A percentile compares a stretch with the other conserved stretches of the same genome.
Evolutionary conservation across 2,797 vertebrate species (phyloP).

Genomic region (Eutrigla gurnardus): DNA sequence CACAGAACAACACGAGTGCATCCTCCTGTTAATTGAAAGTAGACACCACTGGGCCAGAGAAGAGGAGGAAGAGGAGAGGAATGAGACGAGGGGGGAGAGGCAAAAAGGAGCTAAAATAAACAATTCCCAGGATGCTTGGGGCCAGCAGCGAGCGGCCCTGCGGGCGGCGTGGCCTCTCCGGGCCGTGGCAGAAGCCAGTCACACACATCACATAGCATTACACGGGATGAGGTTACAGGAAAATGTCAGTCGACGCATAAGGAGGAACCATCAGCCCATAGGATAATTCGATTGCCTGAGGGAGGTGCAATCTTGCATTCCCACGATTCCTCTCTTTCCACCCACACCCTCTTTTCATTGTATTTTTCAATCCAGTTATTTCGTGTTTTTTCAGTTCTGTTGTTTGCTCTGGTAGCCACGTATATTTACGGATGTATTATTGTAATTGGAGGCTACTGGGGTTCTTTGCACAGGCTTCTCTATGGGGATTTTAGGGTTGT

Average conservation of each 20-base stretch:
- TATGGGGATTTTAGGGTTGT: slow-evolving; percentile 55
- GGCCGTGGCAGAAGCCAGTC: slow-evolving; percentile 84
- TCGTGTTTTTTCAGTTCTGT: slow-evolving; percentile 67
- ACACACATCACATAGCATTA: slow-evolving; percentile 87
- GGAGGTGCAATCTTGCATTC: slow-evolving; percentile 85
- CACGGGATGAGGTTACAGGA: slow-evolving; percentile 85
- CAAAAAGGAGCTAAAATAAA: slow-evolving; percentile 77
- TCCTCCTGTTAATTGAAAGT: slow-evolving; percentile 77
- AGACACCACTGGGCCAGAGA: slow-evolving; percentile 65
- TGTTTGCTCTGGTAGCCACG: slow-evolving; percentile 65
- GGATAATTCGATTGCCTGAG: slow-evolving; percentile 86
- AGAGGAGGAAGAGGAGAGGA: slow-evolving; percentile 22
- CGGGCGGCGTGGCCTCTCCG: slow-evolving; percentile 71
- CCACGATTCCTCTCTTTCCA: slow-evolving; percentile 87
- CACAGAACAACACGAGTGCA: slow-evolving; percentile 69
- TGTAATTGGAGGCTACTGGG: slow-evolving; percentile 43
- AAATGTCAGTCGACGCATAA: slow-evolving; percentile 86
- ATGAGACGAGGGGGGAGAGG: slow-evolving; percentile 50
- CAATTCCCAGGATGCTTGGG: slow-evolving; percentile 73
- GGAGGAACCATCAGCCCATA: slow-evolving; percentile 86
- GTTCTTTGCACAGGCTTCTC: slow-evolving; percentile 19
- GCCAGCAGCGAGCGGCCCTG: slow-evolving; percentile 67
- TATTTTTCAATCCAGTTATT: slow-evolving; percentile 76
- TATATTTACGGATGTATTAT: slow-evolving; percentile 51
- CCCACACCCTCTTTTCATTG: slow-evolving; percentile 84